Conservation (phyloP, 2,113 vertebrate species). For the Paracanthobrama guichenoti region DNA sequence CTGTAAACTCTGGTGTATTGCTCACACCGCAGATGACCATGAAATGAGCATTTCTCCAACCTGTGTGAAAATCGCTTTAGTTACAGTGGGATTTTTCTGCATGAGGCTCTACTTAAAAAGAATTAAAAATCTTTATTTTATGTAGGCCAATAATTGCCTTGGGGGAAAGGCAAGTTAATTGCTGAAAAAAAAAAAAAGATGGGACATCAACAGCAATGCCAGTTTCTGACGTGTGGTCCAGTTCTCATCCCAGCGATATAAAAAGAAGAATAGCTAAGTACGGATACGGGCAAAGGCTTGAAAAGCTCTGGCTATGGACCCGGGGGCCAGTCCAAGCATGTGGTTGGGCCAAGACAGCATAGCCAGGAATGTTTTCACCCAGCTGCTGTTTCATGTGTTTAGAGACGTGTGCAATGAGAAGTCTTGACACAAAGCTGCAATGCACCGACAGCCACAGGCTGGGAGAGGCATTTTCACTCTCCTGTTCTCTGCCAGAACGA, state of each 20-base stretch:
- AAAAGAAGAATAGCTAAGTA: conserved; percentile 34
- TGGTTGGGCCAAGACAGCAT: conserved; percentile 30
- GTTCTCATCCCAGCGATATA: conserved; percentile 58
- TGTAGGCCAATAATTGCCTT: conserved; percentile 73
- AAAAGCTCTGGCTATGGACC: conserved; percentile 35
- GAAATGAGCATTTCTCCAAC: conserved; percentile 64
- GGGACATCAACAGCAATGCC: conserved; percentile 51
- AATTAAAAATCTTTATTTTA: conserved; percentile 73
- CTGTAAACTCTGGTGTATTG: conserved; percentile 61
- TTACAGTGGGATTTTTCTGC: conserved; percentile 56
- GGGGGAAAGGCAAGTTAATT: conserved; percentile 71
- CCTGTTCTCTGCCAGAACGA: neutral
- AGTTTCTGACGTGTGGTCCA: conserved; percentile 54
- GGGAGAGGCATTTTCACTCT: conserved; percentile 15
- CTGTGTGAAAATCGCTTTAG: conserved; percentile 60
- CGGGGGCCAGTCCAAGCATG: conserved; percentile 32
- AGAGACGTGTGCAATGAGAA: conserved; percentile 29
- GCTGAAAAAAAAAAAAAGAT: conserved; percentile 65
- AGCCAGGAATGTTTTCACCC: conserved; percentile 19
- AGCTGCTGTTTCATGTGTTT: conserved; percentile 36
- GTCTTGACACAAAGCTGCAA: conserved; percentile 33
- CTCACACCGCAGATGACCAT: conserved; percentile 58
- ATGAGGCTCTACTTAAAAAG: conserved; percentile 58
- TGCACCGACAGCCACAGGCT: conserved; percentile 41
- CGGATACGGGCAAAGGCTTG: conserved; percentile 23